A percentile compares a stretch with the other conserved stretches of the same genome.
Evolutionary conservation across 2,113 vertebrate genomes (phyloP).

Genomic region (Petrocephalus microphthalmus): DNA sequence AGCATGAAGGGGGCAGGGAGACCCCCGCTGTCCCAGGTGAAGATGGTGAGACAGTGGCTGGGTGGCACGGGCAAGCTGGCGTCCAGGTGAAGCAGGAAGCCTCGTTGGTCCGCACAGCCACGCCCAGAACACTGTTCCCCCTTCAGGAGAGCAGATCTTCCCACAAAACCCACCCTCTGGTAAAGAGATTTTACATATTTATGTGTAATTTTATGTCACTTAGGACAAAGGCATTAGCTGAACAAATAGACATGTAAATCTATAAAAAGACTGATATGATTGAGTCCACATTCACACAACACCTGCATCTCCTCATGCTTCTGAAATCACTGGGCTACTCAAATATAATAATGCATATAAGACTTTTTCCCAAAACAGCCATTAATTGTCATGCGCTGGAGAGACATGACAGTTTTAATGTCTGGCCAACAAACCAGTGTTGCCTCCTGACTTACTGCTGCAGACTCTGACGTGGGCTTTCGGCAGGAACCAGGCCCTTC

Average conservation of each 20-base stretch:
- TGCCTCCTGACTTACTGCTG: conserved; percentile 21
- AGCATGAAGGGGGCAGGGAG: conserved; percentile 4
- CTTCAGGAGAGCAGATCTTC: conserved; percentile 27
- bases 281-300: background rate
- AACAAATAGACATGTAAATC: background rate
- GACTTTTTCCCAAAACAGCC: background rate
- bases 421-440: background rate
- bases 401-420: background rate
- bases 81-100: background rate
- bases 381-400: background rate
- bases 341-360: background rate
- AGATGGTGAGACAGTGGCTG: background rate
- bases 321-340: background rate
- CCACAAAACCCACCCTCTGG: conserved; percentile 59
- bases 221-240: background rate
- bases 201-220: background rate
- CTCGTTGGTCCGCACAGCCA: conserved; percentile 62
- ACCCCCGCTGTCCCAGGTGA: background rate
- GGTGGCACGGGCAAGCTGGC: background rate
- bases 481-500: conserved; percentile 72
- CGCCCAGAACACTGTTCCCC: conserved; percentile 51
- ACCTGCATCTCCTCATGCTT: background rate
- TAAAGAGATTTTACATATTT: conserved; percentile 46
- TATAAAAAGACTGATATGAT: background rate
- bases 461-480: conserved; percentile 74